Base-by-base conservation (phyloP, 1,140 invertebrate species). In the Monomorium pharaonis region DNA sequence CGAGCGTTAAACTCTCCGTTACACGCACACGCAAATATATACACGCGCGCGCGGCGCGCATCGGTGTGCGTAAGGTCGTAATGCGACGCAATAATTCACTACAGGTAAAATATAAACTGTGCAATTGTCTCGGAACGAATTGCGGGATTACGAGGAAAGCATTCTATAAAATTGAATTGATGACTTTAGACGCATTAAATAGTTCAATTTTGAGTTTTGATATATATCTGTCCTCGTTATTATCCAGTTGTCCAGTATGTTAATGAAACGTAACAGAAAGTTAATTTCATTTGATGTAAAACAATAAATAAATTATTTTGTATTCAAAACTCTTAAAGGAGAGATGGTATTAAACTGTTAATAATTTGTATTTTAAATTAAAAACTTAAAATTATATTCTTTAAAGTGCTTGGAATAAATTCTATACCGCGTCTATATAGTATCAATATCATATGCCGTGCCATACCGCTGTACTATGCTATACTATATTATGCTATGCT, bases 1-100 rank as follows among this genome's bases (percentile, higher is more conserved):
- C 91, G 90, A 92, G 91, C 90, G 88, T 92, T 92, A 92, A 92
- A 91, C 91, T 92, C 90, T 87, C 90, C 85, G 85, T 75, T 85
- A 77, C 63, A 69, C 69, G 37, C 56, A 60, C 65, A 42, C 18
- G 27, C 37, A 37, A 49, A 49, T 12, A 21, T 33, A 63, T 42
- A 4, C 16, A 27, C 33, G 37, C 12, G 30, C 16, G 21, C 27
- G 56, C n/a, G 5, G 24, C 63, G 51, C 49, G 47, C 51, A 65
- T 63, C 62, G 60, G 67, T 88, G 24, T 70, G 63, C 42, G 69
- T 47, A 33, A 58, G 75, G 65, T 69, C 72, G 84, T 89, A 90
- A 90, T 85, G 86, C 77, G 77, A 21, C 33, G 67, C 85, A 88
- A 92, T 92, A 91, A 91, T 84, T 91, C 91, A 91, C 85, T 85